phyloP scores from a whole-genome alignment of 2,113 vertebrate genomes.

The Sarotherodon lohbergeri region DNA sequence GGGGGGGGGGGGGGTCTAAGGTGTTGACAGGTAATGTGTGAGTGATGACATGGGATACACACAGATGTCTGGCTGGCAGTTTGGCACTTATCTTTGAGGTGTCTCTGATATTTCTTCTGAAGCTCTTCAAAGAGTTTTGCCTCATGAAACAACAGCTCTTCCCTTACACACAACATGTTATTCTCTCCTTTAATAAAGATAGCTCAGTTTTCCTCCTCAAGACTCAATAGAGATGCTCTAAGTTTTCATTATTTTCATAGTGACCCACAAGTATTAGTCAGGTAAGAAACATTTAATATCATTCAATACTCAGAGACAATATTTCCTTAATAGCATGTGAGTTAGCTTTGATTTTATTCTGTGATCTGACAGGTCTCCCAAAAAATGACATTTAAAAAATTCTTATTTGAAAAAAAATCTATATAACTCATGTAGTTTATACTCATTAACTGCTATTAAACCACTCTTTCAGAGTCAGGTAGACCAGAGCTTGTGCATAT shows the following conservation, averaged over 20 bases:
- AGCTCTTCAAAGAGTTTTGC: not conserved
- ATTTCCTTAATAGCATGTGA: not conserved
- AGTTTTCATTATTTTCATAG: not conserved
- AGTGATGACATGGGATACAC: not conserved
- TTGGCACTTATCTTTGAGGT: not conserved
- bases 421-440: not conserved
- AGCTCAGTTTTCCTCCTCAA: not conserved
- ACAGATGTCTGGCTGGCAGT: not conserved
- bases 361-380: not conserved
- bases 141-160: not conserved
- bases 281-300: not conserved
- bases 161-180: not conserved
- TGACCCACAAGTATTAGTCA: not conserved
- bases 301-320: not conserved
- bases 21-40: too few relatives aligned
- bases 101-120: not conserved
- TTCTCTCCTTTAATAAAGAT: not conserved
- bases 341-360: not conserved
- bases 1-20: too few relatives aligned
- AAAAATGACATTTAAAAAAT: not conserved
- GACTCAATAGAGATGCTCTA: not conserved
- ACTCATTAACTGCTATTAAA: not conserved
- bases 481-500: not conserved
- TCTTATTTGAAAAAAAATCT: rapidly evolving
- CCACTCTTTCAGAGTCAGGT: not conserved